Percentiles rank a stretch among this genome's conserved stretches.
phyloP scores from a whole-genome alignment of 2,113 vertebrate genomes.

The Prolemur simus region DNA sequence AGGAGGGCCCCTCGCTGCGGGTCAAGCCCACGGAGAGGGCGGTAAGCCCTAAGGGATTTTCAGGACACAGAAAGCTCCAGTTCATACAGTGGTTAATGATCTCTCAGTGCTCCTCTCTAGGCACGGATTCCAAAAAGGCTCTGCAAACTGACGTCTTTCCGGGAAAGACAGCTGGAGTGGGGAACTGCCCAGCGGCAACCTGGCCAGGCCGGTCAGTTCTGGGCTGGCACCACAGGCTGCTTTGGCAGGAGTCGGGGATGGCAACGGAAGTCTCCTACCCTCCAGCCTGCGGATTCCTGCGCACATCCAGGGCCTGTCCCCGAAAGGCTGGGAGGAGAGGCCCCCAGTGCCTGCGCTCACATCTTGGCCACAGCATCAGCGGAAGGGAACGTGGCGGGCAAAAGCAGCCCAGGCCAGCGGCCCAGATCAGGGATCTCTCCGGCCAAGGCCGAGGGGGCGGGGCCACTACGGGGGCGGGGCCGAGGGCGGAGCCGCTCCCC shows the following conservation, averaged over 20 bases:
- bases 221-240: background rate
- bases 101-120: background rate
- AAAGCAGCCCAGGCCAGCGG: background rate
- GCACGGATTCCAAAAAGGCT: background rate
- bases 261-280: background rate
- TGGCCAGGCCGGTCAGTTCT: background rate
- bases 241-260: background rate
- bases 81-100: background rate
- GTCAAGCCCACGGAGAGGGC: background rate
- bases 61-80: background rate
- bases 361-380: background rate
- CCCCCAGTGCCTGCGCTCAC: background rate
- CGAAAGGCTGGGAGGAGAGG: background rate
- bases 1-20: background rate
- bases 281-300: background rate
- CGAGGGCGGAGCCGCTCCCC: background rate
- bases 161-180: constrained; percentile 24
- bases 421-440: background rate
- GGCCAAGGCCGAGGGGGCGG: background rate
- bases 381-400: background rate
- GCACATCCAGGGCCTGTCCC: background rate
- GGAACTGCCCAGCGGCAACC: background rate
- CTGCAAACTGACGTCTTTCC: background rate
- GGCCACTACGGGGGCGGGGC: too few species aligned
- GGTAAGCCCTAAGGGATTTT: background rate